A percentile compares a stretch with the other conserved stretches of the same genome.
phyloP scores from a whole-genome alignment of 2,888 invertebrate genomes.

The Ypsolopha sequella region DNA sequence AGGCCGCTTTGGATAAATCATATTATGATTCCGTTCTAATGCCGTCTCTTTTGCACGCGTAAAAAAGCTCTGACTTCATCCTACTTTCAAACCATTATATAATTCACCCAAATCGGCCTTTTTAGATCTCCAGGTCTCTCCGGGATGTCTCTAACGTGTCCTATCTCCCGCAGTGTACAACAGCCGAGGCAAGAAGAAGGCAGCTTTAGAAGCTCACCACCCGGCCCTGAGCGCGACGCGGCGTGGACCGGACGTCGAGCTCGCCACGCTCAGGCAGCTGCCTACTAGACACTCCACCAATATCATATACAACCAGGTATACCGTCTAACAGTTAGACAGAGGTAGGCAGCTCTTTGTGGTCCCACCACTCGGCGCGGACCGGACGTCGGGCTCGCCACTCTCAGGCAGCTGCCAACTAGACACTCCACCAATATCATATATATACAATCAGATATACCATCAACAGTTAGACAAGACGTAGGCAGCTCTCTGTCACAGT shows the following conservation, averaged over 20 bases:
- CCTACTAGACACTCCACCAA: constrained; percentile 90
- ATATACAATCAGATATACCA: constrained; percentile 75
- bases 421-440: constrained; percentile 87
- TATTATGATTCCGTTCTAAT: too few relatives aligned
- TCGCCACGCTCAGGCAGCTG: constrained; percentile 87
- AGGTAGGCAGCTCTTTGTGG: too few relatives aligned
- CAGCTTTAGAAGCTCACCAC: constrained; percentile 56
- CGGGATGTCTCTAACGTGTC: not conserved
- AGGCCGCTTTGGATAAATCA: too few relatives aligned
- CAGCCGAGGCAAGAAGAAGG: constrained; percentile 77
- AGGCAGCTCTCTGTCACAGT: too few relatives aligned
- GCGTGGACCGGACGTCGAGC: constrained; percentile 82
- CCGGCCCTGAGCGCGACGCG: constrained; percentile 48
- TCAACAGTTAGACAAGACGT: too few relatives aligned
- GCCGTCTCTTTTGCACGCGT: too few relatives aligned
- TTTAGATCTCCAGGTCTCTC: too few relatives aligned
- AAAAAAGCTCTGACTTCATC: too few relatives aligned
- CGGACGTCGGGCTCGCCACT: constrained; percentile 88
- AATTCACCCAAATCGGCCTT: too few relatives aligned
- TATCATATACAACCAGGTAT: constrained; percentile 79
- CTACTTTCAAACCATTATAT: too few relatives aligned
- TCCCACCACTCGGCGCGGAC: constrained; percentile 50
- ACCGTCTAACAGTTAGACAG: too few relatives aligned
- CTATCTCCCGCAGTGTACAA: constrained; percentile 68
- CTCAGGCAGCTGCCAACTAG: constrained; percentile 88